These are phyloP conservation scores for Dorcus parallelipipedus DNA, from an alignment of 2,888 invertebrate genomes.

Conservation along the genomic window DNA sequence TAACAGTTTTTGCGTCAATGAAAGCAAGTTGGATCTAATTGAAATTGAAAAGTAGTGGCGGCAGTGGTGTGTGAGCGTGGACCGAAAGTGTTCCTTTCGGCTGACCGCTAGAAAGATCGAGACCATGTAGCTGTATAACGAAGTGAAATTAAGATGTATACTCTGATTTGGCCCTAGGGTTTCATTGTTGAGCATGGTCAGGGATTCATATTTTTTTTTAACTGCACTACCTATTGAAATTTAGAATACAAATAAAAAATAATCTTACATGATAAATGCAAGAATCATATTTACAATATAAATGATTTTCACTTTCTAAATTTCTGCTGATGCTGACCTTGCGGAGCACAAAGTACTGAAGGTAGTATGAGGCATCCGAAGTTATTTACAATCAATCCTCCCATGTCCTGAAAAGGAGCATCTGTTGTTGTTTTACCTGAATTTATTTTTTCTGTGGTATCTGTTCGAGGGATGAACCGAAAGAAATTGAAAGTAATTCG, in stretches of 20 bases:
- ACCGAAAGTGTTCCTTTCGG: slow-evolving; percentile 14
- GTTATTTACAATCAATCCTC: background rate
- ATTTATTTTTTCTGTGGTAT: background rate
- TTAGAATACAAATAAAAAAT: no score
- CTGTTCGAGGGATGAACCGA: slow-evolving; percentile 12
- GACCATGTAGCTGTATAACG: slow-evolving; percentile 9
- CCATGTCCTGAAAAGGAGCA: background rate
- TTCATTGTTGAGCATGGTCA: slow-evolving; percentile 13
- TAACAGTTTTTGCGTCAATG: background rate
- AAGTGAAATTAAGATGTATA: slow-evolving; percentile 11
- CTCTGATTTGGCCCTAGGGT: slow-evolving; percentile 9
- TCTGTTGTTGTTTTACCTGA: slow-evolving; percentile 10
- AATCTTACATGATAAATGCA: no score
- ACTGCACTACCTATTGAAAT: no score
- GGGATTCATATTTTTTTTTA: background rate
- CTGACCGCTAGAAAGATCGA: slow-evolving; percentile 16
- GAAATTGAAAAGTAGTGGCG: slow-evolving; percentile 10
- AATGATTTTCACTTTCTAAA: no score
- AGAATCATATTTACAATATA: no score
- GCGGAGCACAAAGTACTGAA: no score
- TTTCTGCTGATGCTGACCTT: no score
- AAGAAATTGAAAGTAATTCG: slow-evolving; percentile 23
- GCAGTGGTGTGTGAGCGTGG: slow-evolving; percentile 9
- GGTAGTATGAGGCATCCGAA: no score
- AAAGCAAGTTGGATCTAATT: slow-evolving; percentile 12